Base-by-base conservation (phyloP, 2,113 vertebrate species). In the Tretioscincus oriximinensis region DNA sequence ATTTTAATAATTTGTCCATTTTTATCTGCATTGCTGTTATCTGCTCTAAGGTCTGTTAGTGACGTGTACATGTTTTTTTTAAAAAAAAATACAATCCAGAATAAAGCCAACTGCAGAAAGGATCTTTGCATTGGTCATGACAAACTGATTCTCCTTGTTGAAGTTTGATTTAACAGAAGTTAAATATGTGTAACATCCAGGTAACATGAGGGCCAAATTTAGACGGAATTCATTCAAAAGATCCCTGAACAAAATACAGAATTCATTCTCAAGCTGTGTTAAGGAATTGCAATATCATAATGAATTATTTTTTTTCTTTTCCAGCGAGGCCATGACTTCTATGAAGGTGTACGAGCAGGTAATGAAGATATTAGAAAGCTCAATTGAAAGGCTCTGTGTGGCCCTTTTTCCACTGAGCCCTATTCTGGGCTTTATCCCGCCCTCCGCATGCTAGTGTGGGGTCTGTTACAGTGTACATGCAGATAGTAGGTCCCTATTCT, bases 271-370 rank as follows among this genome's bases (percentile, higher is more conserved):
- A 65, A 58, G 24, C n/a, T 29, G 24, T 47, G 9, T 73, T 45
- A 9, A 18, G 5, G 49, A 68, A 70, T 12, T 67, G 7, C 28
- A 10, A 5, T 10, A 7, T 85, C 75, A 60, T 67, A 85, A n/a
- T 63, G 7, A 1, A 3, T 76, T 41, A 41, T 5, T 41, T 84
- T 54, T 89, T 61, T 88, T 73, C 51, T 87, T 85, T 96, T 96
- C 65, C 96, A 99, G 98, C 93, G 83, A 81, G 96, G 96, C 81
- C 93, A 94, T 18, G 98, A 99, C 89, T 99, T 99, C 89, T 96
- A 96, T 0, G 98, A 99, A 93, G 98, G 98, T 0, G 97, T 99
- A 22, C 94, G 98, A 92, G 96, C 98, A 64, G 95, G 98, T 99
- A 92, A 97, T 95, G 29, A 2, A 4, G 26, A 65, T 21, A 22